These are phyloP conservation scores for Lissocephala sabroskyi DNA, from an alignment of 2,888 invertebrate genomes.

Conservation along the genomic window DNA sequence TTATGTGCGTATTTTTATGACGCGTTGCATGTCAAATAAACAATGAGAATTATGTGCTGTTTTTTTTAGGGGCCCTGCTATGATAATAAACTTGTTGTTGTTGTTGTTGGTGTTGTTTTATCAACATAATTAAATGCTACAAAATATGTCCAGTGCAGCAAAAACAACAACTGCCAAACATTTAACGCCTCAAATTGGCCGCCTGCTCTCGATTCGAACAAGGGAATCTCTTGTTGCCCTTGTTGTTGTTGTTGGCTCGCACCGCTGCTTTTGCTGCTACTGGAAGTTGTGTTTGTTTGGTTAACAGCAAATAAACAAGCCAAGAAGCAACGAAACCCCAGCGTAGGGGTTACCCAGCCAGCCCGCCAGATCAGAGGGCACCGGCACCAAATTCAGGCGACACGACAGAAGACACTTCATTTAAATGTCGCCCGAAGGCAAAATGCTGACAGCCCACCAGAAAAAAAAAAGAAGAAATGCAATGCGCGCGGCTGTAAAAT, in stretches of 20 bases:
- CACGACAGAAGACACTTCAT: conserved; percentile 4
- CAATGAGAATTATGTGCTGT: no score
- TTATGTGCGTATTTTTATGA: no score
- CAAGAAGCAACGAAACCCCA: background rate
- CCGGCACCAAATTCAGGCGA: no score
- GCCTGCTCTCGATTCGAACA: conserved; percentile 1
- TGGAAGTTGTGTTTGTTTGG: conserved; percentile 17
- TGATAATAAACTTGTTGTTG: no score
- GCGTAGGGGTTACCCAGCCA: no score
- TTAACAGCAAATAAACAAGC: conserved; percentile 30
- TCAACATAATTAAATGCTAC: conserved; percentile 41
- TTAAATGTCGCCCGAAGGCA: conserved; percentile 16
- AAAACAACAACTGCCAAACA: conserved; percentile 35
- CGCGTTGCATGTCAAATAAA: no score
- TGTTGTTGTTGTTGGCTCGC: no score
- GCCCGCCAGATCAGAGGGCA: no score
- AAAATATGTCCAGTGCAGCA: conserved; percentile 25
- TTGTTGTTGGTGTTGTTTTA: no score
- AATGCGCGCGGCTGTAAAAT: background rate
- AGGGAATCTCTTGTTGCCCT: background rate
- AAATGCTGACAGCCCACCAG: background rate
- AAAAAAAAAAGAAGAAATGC: conserved; percentile 1
- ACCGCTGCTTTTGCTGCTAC: no score
- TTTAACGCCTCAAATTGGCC: conserved; percentile 34
- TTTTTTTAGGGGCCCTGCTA: no score